These are phyloP conservation scores for Enteromius radiatus DNA, from an alignment of 2,797 vertebrate species.

Conservation along the genomic window DNA sequence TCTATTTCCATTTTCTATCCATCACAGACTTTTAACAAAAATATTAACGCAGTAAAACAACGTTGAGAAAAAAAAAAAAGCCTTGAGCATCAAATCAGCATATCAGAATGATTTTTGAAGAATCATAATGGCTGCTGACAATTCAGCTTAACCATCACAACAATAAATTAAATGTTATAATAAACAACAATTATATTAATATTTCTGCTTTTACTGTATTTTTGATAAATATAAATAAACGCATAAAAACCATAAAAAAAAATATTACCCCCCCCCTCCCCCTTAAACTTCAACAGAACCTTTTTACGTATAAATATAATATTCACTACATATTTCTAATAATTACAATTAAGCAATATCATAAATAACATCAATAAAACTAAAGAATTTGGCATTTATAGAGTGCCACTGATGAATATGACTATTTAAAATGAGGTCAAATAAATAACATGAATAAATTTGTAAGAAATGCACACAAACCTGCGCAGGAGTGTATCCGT, in stretches of 20 bases:
- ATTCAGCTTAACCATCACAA: not conserved
- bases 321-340: not conserved
- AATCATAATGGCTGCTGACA: not conserved
- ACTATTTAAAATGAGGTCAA: not conserved
- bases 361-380: not conserved
- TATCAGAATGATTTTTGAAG: not conserved
- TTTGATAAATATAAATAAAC: not conserved
- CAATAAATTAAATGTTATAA: not conserved
- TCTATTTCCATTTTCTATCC: not conserved
- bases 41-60: not conserved
- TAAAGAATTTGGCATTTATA: not conserved
- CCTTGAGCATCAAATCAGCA: not conserved
- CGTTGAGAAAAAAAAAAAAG: no score
- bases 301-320: not conserved
- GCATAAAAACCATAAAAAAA: not conserved
- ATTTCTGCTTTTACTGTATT: not conserved
- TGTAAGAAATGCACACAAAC: conserved; percentile 69
- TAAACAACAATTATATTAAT: not conserved
- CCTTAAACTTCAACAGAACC: not conserved
- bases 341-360: not conserved
- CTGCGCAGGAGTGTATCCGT: conserved; percentile 83
- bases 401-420: not conserved
- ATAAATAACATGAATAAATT: not conserved
- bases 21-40: not conserved
- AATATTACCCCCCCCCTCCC: not conserved